Base-by-base conservation (phyloP, 2,113 vertebrate genomes). In the Oryzias woworae region DNA sequence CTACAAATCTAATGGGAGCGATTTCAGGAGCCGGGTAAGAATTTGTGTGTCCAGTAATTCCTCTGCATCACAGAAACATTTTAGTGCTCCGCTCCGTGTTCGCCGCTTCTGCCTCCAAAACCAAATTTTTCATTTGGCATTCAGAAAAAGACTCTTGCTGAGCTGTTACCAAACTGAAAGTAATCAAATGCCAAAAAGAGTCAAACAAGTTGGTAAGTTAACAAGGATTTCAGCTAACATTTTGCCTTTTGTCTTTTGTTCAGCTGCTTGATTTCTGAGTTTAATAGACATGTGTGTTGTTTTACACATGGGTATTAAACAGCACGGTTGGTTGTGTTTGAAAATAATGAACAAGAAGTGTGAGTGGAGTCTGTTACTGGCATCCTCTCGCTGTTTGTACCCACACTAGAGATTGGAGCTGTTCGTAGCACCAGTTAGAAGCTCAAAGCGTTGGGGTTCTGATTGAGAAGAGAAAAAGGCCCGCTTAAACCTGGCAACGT, bases 401-500 rank as follows among this genome's bases (percentile, higher is more conserved):
- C 66, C 69, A 18, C 52, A 59, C 46, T 7, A 62, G 69, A 61
- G 28, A 15, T 36, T 23, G 53, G 60, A 57, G 66, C 75, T 76
- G 74, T 78, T 82, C 57, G 55, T 75, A 89, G 82, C 83, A 87
- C 82, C 87, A 87, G 81, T 78, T 73, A 85, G 83, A 73, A 49
- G 43, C 58, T 58, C 64, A 26, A 53, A 63, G 54, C 73, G 75
- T 80, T 83, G 75, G 84, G 90, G 90, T 93, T 93, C 90, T 93
- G 91, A 91, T 82, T 92, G 92, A 92, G 91, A 93, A 93, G 92
- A 93, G 92, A 93, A 92, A 92, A 85, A 36, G 36, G 75, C 63
- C 80, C 75, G 46, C 67, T 67, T 77, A 75, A 78, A 82, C 70
- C 77, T 67, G 66, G 78, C 63, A 61, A 62, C 58, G 57, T 62